These are phyloP conservation scores for Phataginus tricuspis DNA, from an alignment of 2,797 vertebrate genomes.

Conservation along the genomic window DNA sequence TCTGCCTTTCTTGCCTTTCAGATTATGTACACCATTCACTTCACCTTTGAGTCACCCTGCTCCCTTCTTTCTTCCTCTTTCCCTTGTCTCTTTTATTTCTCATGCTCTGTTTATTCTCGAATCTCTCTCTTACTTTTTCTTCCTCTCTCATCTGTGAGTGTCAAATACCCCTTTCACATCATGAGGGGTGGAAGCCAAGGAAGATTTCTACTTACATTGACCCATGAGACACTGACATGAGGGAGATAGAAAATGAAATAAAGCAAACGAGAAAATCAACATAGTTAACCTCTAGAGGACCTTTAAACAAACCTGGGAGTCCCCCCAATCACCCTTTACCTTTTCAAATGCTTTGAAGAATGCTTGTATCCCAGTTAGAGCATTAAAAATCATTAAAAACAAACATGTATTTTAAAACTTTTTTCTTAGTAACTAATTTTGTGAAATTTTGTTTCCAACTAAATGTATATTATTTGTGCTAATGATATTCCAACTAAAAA, in stretches of 20 bases:
- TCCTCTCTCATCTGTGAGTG: neutral
- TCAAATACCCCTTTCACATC: neutral
- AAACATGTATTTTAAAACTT: neutral
- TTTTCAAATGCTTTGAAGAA: slow-evolving; percentile 51
- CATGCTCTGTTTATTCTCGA: neutral
- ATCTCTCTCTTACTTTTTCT: neutral
- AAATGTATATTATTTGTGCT: neutral
- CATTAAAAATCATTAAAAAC: slow-evolving; percentile 39
- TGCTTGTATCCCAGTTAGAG: neutral
- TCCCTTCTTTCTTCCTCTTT: neutral
- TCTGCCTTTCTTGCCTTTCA: neutral
- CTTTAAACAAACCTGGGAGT: slow-evolving; percentile 47
- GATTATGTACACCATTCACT: neutral
- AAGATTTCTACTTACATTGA: too few species aligned
- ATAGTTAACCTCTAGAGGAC: slow-evolving; percentile 54
- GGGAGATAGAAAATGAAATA: slow-evolving; percentile 34
- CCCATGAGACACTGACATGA: neutral
- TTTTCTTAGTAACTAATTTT: slow-evolving; percentile 27
- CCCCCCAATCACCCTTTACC: neutral
- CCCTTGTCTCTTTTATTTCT: neutral
- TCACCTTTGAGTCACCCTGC: neutral
- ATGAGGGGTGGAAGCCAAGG: too few species aligned
- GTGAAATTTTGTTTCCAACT: slow-evolving; percentile 42
- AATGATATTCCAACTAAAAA: slow-evolving; percentile 2
- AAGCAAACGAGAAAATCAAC: slow-evolving; percentile 45